These are phyloP conservation scores for Crotophaga sulcirostris DNA, from an alignment of 2,113 vertebrate species.

Conservation along the genomic window DNA sequence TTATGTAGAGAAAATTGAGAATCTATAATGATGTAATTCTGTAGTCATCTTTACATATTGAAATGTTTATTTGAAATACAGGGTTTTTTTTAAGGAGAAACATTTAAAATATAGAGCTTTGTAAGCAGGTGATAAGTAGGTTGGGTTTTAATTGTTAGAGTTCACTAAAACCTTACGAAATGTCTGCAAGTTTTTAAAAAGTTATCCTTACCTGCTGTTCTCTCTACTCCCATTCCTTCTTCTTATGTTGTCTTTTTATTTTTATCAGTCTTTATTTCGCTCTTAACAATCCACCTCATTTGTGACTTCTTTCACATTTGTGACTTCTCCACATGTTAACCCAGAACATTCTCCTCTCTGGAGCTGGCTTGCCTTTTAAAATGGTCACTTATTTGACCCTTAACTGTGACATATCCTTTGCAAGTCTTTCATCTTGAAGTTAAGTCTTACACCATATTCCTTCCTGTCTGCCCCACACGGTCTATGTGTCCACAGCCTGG, in stretches of 20 bases:
- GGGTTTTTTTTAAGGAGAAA: not conserved
- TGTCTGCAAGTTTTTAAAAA: not conserved
- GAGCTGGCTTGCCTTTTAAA: not conserved
- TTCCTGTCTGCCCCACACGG: fast-evolving
- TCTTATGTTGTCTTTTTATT: not conserved
- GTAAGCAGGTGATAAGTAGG: not conserved
- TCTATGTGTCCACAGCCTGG: fast-evolving
- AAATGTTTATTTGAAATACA: not conserved
- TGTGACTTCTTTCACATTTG: not conserved
- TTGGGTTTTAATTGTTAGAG: not conserved
- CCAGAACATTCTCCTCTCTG: not conserved
- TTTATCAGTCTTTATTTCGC: not conserved
- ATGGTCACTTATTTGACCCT: not conserved
- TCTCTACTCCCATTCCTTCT: not conserved
- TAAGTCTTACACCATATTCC: not conserved
- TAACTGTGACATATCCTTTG: not conserved
- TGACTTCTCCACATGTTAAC: not conserved
- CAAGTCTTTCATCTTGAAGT: not conserved
- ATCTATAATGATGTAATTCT: not conserved
- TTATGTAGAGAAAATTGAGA: not conserved
- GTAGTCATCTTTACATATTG: not conserved
- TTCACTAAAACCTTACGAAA: not conserved
- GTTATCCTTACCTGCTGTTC: not conserved
- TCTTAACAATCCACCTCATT: not conserved
- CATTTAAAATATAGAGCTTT: not conserved